A percentile compares a stretch with the other conserved stretches of the same genome.
Evolutionary conservation across 2,888 invertebrate species (phyloP).

Genomic region (Hyalella azteca): DNA sequence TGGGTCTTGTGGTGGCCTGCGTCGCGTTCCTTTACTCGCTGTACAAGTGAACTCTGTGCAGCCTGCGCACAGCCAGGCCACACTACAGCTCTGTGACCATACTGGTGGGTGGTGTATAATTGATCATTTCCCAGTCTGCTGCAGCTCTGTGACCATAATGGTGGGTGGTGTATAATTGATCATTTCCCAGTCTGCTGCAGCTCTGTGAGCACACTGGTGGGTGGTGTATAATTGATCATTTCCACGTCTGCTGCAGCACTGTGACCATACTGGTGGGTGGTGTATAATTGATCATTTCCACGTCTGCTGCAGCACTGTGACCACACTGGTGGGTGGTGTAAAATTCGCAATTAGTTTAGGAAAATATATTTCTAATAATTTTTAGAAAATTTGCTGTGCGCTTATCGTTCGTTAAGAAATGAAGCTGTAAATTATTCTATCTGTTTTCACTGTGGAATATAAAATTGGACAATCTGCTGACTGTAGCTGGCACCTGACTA

Average conservation of each 20-base stretch:
- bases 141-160: slow-evolving; percentile 15
- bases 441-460: too few species aligned
- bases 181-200: not conserved
- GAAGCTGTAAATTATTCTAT: too few species aligned
- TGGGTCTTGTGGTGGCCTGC: not conserved
- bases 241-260: not conserved
- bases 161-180: not conserved
- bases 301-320: too few species aligned
- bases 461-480: too few species aligned
- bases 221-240: not conserved
- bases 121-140: not conserved
- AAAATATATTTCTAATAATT: too few species aligned
- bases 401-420: too few species aligned
- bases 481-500: too few species aligned
- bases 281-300: not conserved
- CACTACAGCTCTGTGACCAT: slow-evolving; percentile 15
- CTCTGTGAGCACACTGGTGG: slow-evolving; percentile 14
- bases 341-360: too few species aligned
- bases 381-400: too few species aligned
- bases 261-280: not conserved
- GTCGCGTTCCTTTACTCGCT: not conserved
- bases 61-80: slow-evolving; percentile 23
- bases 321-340: too few species aligned
- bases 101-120: not conserved
- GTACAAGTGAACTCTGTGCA: slow-evolving; percentile 7